Evolutionary conservation across 2,113 vertebrate species (phyloP).

Genomic region (Archocentrus centrarchus): DNA sequence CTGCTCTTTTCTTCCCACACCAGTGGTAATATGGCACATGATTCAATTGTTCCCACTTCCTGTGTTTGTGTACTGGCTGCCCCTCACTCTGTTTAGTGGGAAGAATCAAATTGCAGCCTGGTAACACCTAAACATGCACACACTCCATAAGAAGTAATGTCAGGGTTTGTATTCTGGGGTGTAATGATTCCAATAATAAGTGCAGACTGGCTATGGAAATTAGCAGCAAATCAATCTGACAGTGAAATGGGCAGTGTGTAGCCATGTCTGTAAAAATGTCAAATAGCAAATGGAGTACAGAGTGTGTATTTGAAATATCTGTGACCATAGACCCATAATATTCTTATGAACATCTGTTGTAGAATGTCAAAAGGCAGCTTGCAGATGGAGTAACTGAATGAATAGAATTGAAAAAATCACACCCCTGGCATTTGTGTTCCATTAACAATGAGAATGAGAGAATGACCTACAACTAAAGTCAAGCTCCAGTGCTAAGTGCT

Average conservation of each 20-base stretch:
- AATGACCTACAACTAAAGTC: neutral
- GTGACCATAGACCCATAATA: neutral
- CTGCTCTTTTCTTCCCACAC: neutral
- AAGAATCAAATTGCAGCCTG: constrained; percentile 25
- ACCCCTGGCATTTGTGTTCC: neutral
- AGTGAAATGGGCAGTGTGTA: constrained; percentile 5
- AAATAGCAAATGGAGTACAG: constrained; percentile 4
- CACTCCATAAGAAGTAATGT: neutral
- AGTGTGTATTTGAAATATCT: constrained; percentile 15
- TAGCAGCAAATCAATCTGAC: constrained; percentile 29
- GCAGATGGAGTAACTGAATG: constrained; percentile 10
- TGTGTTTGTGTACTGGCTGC: neutral
- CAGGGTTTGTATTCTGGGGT: neutral
- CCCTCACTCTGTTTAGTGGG: constrained; percentile 1
- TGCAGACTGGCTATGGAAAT: neutral
- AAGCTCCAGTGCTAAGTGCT: neutral
- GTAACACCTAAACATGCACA: neutral
- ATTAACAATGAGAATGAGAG: neutral
- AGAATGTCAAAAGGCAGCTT: neutral
- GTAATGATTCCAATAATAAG: constrained; percentile 27
- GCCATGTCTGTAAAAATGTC: constrained; percentile 15
- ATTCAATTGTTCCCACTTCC: constrained; percentile 14
- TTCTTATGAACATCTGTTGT: constrained; percentile 4
- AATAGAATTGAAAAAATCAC: neutral
- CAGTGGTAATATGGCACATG: constrained; percentile 23